Percentiles rank a stretch among this genome's conserved stretches.
These are phyloP conservation scores for Trissoscelio sp. DNA, from an alignment of 2,888 invertebrate species.

Conservation along the genomic window DNA sequence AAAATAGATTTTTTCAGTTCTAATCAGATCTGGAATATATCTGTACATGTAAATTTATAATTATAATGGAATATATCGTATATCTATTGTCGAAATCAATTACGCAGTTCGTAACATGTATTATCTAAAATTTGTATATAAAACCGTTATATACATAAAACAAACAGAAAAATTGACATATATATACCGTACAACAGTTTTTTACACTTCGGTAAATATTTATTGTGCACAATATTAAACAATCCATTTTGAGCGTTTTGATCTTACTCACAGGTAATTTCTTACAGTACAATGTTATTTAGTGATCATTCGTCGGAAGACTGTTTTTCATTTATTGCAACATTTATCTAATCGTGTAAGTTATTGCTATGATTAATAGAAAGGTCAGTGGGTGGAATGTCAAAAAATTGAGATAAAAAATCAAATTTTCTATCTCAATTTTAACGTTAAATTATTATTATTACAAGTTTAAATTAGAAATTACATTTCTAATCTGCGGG, in stretches of 20 bases:
- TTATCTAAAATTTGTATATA: slow-evolving; percentile 47
- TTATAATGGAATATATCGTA: slow-evolving; percentile 29
- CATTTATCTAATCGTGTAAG: slow-evolving; percentile 23
- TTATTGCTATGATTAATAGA: slow-evolving; percentile 27
- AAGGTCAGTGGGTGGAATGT: neutral
- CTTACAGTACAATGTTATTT: neutral
- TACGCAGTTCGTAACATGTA: slow-evolving; percentile 44
- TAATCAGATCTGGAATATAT: too few relatives aligned
- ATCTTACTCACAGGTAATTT: slow-evolving; percentile 19
- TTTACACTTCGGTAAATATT: slow-evolving; percentile 43
- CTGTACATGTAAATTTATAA: slow-evolving; percentile 67
- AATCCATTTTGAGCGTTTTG: slow-evolving; percentile 25
- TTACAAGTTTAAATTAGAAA: slow-evolving; percentile 9
- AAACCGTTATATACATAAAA: slow-evolving; percentile 43
- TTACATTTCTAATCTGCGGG: slow-evolving; percentile 20
- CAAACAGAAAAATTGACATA: slow-evolving; percentile 25
- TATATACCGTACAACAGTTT: slow-evolving; percentile 46
- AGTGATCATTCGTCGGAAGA: slow-evolving; percentile 41
- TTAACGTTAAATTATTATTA: neutral
- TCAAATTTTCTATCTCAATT: slow-evolving; percentile 14
- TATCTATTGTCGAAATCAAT: slow-evolving; percentile 44
- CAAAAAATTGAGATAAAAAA: slow-evolving; percentile 14
- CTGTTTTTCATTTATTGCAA: slow-evolving; percentile 50
- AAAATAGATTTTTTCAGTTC: too few relatives aligned
- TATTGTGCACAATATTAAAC: slow-evolving; percentile 54